phyloP scores from a whole-genome alignment of 2,888 invertebrate species.

The Melanostoma scalare region DNA sequence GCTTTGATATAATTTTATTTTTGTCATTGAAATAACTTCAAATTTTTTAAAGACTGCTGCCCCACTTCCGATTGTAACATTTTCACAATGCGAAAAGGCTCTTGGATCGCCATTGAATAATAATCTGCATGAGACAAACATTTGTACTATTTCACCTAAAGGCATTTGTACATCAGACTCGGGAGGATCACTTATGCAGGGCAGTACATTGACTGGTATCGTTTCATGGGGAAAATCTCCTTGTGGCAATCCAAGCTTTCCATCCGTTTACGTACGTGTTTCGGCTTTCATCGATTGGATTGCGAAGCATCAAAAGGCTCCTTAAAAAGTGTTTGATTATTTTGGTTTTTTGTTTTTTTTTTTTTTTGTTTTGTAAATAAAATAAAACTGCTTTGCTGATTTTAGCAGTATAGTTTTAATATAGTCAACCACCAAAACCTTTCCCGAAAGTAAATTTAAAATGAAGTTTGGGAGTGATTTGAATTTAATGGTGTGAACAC shows the following conservation, averaged over 20 bases:
- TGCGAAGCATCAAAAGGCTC: slow-evolving; percentile 74
- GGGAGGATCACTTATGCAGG: slow-evolving; percentile 78
- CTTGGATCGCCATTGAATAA: slow-evolving; percentile 76
- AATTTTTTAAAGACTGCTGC: slow-evolving; percentile 75
- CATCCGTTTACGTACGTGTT: slow-evolving; percentile 82
- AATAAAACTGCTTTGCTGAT: no score
- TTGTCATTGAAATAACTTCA: background rate
- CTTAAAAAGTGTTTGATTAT: slow-evolving; percentile 1
- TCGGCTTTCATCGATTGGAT: slow-evolving; percentile 82
- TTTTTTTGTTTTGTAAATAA: no score
- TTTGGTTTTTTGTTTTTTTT: no score
- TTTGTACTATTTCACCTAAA: slow-evolving; percentile 74
- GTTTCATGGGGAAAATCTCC: slow-evolving; percentile 83
- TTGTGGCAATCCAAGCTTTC: slow-evolving; percentile 80
- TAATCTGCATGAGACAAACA: slow-evolving; percentile 79
- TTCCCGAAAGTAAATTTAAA: no score
- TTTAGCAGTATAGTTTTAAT: no score
- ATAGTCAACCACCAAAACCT: no score
- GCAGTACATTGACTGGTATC: slow-evolving; percentile 80
- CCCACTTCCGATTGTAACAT: slow-evolving; percentile 78
- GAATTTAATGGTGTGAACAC: no score
- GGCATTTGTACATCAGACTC: slow-evolving; percentile 79
- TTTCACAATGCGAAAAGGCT: slow-evolving; percentile 78
- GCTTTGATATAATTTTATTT: background rate
- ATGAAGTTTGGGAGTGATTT: no score